These are phyloP conservation scores for Proisotoma minuta DNA, from an alignment of 2,888 invertebrate genomes.

Conservation along the genomic window DNA sequence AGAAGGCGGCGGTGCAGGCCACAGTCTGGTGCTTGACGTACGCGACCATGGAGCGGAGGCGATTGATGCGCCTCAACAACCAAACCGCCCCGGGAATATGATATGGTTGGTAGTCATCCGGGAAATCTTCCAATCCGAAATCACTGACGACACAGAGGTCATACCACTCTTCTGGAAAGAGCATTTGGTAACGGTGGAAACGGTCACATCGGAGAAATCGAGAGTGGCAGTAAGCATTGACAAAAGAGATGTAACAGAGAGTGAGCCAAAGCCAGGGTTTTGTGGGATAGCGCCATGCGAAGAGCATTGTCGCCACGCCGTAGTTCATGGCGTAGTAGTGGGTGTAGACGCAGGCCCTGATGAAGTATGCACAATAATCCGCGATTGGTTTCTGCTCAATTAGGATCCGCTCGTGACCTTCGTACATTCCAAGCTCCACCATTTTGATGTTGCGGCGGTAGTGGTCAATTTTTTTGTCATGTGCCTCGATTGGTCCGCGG, in stretches of 20 bases:
- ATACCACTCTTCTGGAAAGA: background rate
- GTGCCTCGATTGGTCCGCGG: background rate
- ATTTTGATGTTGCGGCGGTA: background rate
- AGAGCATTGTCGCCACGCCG: background rate
- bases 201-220: background rate
- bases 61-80: too few species aligned
- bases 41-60: background rate
- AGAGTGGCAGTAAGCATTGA: constrained; percentile 6
- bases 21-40: background rate
- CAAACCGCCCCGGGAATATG: too few species aligned
- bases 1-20: background rate
- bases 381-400: background rate
- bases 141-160: too few species aligned
- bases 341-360: background rate
- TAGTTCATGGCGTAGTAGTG: constrained; percentile 3
- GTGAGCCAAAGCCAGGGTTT: background rate
- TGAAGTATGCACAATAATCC: background rate
- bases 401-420: constrained; percentile 5
- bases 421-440: constrained; percentile 6
- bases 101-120: too few species aligned
- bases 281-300: background rate
- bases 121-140: too few species aligned
- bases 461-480: background rate
- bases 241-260: background rate
- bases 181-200: background rate